Percentiles rank a stretch among this genome's conserved stretches.
Conservation (phyloP, 2,888 invertebrate species). For the Choristoneura rosaceana region DNA sequence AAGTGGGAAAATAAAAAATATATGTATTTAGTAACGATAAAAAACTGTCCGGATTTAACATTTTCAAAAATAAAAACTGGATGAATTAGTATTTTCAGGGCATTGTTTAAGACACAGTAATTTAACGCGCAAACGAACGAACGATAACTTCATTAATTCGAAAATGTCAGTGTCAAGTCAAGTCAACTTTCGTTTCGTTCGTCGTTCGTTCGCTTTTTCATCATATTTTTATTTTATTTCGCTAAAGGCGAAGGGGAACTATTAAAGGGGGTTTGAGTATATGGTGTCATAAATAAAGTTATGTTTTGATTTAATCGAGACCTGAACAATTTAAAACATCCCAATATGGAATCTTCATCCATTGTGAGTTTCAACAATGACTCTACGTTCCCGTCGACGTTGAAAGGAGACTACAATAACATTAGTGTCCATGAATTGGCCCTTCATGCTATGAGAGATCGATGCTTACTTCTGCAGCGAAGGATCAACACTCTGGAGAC, state of each 20-base stretch:
- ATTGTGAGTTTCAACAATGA: conserved; percentile 82
- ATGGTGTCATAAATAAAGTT: conserved; percentile 1
- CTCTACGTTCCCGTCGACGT: conserved; percentile 74
- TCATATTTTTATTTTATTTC: neutral
- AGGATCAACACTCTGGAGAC: conserved; percentile 89
- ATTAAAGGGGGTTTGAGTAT: neutral
- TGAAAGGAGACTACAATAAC: conserved; percentile 73
- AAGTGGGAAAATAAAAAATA: neutral
- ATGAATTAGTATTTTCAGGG: neutral
- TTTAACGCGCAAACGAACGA: neutral
- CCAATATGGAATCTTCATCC: conserved; percentile 75
- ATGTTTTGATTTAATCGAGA: neutral
- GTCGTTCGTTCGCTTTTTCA: neutral
- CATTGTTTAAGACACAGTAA: neutral
- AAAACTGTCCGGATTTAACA: no score
- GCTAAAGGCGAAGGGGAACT: no score
- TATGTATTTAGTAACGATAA: no score
- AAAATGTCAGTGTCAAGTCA: neutral
- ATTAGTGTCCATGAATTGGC: conserved; percentile 90
- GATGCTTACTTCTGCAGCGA: conserved; percentile 91
- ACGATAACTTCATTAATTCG: neutral
- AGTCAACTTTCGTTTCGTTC: no score
- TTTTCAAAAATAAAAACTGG: no score
- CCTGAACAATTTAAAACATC: neutral
- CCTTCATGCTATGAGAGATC: conserved; percentile 92